Evolutionary conservation across 2,888 invertebrate species (phyloP).

Genomic region (Crioceris asparagi): DNA sequence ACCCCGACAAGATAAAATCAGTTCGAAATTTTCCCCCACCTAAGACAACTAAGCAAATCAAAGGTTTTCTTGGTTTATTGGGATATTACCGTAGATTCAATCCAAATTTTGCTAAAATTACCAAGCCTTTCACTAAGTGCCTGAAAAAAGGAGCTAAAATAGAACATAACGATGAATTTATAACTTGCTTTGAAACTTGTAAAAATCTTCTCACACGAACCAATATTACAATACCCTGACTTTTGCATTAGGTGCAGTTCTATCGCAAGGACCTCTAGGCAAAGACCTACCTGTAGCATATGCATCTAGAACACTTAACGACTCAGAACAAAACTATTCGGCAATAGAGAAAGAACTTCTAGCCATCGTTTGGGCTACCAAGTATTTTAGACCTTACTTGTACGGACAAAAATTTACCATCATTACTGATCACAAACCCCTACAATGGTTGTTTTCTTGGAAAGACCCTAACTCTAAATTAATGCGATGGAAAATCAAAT

Average conservation of each 20-base stretch:
- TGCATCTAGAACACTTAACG: constrained; percentile 6
- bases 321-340: constrained; percentile 15
- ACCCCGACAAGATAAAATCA: constrained; percentile 9
- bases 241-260: constrained; percentile 20
- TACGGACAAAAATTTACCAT: constrained; percentile 26
- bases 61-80: constrained; percentile 15
- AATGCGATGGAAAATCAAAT: constrained; percentile 9
- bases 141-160: constrained; percentile 14
- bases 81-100: constrained; percentile 18
- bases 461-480: constrained; percentile 29
- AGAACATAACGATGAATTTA: constrained; percentile 10
- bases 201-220: constrained; percentile 16
- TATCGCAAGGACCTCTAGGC: constrained; percentile 16
- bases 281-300: constrained; percentile 15
- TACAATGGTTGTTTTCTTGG: constrained; percentile 16
- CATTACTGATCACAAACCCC: constrained; percentile 11
- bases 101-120: constrained; percentile 16
- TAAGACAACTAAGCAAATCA: constrained; percentile 17
- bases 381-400: constrained; percentile 19
- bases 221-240: constrained; percentile 20
- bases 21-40: constrained; percentile 13
- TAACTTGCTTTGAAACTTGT: constrained; percentile 13
- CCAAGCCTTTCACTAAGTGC: constrained; percentile 15
- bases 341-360: constrained; percentile 20
- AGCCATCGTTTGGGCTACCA: constrained; percentile 16